Conservation (phyloP, 1,140 invertebrate genomes). For the Holcopasites calliopsidis region DNA sequence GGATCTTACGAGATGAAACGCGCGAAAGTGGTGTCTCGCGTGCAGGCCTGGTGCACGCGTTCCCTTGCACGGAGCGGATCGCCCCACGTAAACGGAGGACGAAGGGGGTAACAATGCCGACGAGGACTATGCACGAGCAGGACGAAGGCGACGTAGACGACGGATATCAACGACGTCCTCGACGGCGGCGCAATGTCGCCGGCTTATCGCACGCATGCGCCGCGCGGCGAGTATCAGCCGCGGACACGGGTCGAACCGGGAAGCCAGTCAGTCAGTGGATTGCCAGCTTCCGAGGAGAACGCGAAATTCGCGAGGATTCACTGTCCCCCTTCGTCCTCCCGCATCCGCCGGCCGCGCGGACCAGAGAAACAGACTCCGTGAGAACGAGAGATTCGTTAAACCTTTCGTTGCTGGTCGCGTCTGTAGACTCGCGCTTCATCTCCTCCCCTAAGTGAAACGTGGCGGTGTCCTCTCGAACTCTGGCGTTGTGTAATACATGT, state of each 20-base stretch:
- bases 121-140: slow-evolving; percentile 23
- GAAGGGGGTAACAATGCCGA: slow-evolving; percentile 40
- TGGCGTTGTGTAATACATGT: slow-evolving; percentile 29
- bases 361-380: no score
- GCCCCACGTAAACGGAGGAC: slow-evolving; percentile 3
- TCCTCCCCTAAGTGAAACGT: no score
- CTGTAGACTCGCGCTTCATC: no score
- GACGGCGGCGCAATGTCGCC: slow-evolving; percentile 73
- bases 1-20: slow-evolving; percentile 76
- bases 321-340: no score
- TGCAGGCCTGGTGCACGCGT: slow-evolving; percentile 4
- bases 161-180: slow-evolving; percentile 43
- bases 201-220: slow-evolving; percentile 72
- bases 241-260: slow-evolving; percentile 76
- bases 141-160: slow-evolving; percentile 29
- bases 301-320: slow-evolving; percentile 33
- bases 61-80: not conserved
- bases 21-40: slow-evolving; percentile 62
- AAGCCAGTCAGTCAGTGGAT: slow-evolving; percentile 76
- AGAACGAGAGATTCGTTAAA: no score
- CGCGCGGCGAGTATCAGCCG: slow-evolving; percentile 67
- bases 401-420: no score
- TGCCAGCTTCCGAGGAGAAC: slow-evolving; percentile 73
- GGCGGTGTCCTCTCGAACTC: slow-evolving; percentile 10
- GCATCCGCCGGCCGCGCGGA: no score